Evolutionary conservation across 2,797 vertebrate genomes (phyloP), one percentile per base, ranked within the genome.

Genomic region (Peromyscus melanophrys): DNA sequence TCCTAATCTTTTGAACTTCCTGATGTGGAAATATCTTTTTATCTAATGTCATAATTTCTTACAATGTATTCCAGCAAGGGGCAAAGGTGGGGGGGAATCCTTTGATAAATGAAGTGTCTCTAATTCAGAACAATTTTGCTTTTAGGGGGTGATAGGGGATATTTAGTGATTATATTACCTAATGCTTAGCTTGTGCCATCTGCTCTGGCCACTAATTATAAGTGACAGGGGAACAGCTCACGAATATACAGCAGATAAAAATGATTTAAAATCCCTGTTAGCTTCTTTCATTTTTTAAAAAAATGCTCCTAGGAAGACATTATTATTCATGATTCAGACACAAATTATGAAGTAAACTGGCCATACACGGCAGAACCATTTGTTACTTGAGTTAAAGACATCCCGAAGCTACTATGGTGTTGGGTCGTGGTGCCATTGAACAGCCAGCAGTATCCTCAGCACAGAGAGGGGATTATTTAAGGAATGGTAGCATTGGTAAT

Each of bases 131-230:
- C 37, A 85, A 97, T 61, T 90, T 92, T 97, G 94, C 92, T 94
- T 85, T 43, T 97, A 75, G 52, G 43, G 6, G 14, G 7, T 27
- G 11, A 49, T 43, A 59, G 57, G 29, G 27, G 4, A 17, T 97
- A 63, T 97, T 98, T 98, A 98, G 97, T 97, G 94, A 97, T 95
- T 85, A 34, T 5, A 89, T 96, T 97, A 97, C 89, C 97, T 78
- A 94, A 98, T 97, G 85, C 65, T 96, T 95, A 98, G 91, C 43
- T 96, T 96, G 95, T 93, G 92, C 98, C 98, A 98, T 98, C 98
- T 98, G 97, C 84, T 98, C 92, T 97, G 92, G 80, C 93, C 40
- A 59, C 2, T 92, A 9, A 43, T 69, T 97, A 80, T 93, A 98
- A 97, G 98, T 89, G 82, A 76, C 46, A 40, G 95, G 93, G 83